phyloP scores from a whole-genome alignment of 2,797 vertebrate species.

The Lutjanus campechanus region DNA sequence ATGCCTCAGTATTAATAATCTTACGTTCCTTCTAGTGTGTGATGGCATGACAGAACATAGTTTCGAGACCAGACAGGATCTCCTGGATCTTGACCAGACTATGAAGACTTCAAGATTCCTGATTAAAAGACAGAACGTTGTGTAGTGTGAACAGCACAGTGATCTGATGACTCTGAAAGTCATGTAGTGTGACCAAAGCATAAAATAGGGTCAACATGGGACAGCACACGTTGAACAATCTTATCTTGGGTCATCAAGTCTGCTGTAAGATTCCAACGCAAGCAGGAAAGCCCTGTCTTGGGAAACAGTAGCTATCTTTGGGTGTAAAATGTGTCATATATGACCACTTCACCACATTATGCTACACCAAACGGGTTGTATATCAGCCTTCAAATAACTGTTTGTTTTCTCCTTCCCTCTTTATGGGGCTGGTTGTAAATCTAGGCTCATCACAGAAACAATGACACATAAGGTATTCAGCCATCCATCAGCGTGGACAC shows the following conservation, averaged over 20 bases:
- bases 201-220: background rate
- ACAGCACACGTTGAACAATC: background rate
- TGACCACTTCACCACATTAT: background rate
- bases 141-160: too few relatives aligned
- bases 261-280: background rate
- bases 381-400: constrained; percentile 13
- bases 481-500: constrained; percentile 24
- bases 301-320: background rate
- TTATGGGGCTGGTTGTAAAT: background rate
- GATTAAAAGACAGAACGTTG: too few relatives aligned
- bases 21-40: too few relatives aligned
- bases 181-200: too few relatives aligned
- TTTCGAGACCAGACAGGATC: too few relatives aligned
- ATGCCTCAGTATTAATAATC: too few relatives aligned
- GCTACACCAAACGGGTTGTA: background rate
- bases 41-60: too few relatives aligned
- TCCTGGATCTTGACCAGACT: too few relatives aligned
- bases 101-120: too few relatives aligned
- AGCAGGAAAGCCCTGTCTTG: background rate
- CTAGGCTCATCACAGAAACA: constrained; percentile 36
- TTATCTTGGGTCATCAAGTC: background rate
- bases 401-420: background rate
- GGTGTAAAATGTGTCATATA: background rate
- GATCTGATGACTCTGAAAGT: too few relatives aligned
- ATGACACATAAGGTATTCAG: constrained; percentile 27